Conservation (phyloP, 2,797 vertebrate species). For the Sebastes paucispinis region DNA sequence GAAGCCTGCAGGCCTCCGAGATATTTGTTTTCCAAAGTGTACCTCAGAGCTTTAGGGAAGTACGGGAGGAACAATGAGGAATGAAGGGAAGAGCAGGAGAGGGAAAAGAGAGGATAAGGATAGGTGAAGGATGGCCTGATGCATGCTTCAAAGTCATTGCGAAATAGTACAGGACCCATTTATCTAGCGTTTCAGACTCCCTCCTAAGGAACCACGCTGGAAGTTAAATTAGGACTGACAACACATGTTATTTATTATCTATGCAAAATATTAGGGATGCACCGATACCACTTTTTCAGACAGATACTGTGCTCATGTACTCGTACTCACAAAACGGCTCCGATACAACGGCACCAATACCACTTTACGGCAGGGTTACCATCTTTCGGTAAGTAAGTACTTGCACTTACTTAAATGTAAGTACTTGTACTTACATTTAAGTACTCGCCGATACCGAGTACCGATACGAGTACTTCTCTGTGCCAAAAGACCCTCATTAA, state of each 20-base stretch:
- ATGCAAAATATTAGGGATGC: neutral
- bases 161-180: neutral
- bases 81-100: neutral
- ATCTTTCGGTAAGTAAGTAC: too few relatives aligned
- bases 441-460: too few relatives aligned
- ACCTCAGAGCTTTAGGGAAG: conserved; percentile 25
- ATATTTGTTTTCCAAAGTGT: conserved; percentile 50
- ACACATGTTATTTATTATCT: neutral
- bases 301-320: too few relatives aligned
- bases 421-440: too few relatives aligned
- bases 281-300: too few relatives aligned
- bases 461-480: too few relatives aligned
- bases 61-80: neutral
- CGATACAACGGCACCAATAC: too few relatives aligned
- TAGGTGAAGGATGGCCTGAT: neutral
- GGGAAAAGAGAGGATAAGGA: neutral
- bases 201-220: neutral
- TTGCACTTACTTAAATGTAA: too few relatives aligned
- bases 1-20: neutral
- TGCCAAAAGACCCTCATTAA: too few relatives aligned
- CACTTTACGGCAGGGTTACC: too few relatives aligned
- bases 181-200: neutral
- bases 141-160: neutral
- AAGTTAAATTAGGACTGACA: neutral
- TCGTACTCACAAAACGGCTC: too few relatives aligned